Base-by-base conservation (phyloP, 2,888 invertebrate species). In the Ectemnius continuus region DNA sequence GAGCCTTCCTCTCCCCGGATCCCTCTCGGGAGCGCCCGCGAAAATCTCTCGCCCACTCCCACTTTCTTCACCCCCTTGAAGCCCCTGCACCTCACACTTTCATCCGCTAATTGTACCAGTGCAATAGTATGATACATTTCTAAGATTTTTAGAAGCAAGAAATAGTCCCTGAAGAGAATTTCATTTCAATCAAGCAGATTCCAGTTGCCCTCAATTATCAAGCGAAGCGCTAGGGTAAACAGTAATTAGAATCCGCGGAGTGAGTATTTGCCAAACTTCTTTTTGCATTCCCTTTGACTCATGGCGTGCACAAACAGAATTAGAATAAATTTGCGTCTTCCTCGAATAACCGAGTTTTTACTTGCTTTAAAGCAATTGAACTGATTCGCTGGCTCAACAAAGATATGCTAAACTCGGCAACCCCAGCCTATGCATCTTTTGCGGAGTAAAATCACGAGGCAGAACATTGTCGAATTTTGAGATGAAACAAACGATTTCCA, bases 181-280 rank as follows among this genome's bases (percentile, higher is more conserved):
- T 47, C 47, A 70, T 65, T 70, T 66, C 6, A 52, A n/a, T 18
- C 11, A 20, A 46, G 56, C 60, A 61, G 48, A 67, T 67, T 59
- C 61, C 48, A 6, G 64, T 36, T 48, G 70, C 28, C 52, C 18
- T 48, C 18, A 61, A 65, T 69, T 58, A 69, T 46, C 67, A 66
- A 60, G 23, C 6, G 64, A 68, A 75, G 67, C 70, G 75, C 57
- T 61, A 74, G 75, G 76, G 78, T 79, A 85, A 85, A 85, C 84
- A 85, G 76, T 80, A 84, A 85, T 85, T 85, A 83, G 76, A 80
- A 84, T 83, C 72, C 72, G 67, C 75, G 78, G 77, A 79, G 75
- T 74, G 59, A 18, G 73, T 67, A 84, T 85, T 85, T 85, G 70
- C 85, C 78, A 85, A 85, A 85, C 84, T 84, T 83, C 64, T 68